Base-by-base conservation (phyloP, 2,888 invertebrate species). In the Acanthosepion esculentum region DNA sequence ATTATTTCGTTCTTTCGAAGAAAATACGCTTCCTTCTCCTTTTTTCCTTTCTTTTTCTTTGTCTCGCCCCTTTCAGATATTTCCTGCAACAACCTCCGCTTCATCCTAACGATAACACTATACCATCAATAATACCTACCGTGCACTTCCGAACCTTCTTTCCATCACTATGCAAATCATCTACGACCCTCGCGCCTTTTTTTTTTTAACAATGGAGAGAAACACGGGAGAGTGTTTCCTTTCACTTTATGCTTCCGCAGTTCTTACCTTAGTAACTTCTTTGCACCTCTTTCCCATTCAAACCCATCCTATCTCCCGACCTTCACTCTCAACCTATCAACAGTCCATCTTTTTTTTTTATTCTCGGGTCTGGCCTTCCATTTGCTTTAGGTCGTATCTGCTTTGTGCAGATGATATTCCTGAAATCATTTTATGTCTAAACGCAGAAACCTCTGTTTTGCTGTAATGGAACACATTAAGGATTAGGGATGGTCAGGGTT, bases 401-500 rank as follows among this genome's bases (percentile, higher is more conserved):
- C n/a, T 78, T 78, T 78, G 78, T 33, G 78, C 78, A 12, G 33
- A n/a, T 78, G 78, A 78, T 78, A 78, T 78, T 78, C 78, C 78
- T 78, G 33, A 78, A 78, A 33, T n/a, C 78, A 78, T 78, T 78
- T 78, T 78, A 78, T 78, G 78, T 78, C 78, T 78, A 78, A 78
- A 33, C 78, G 78, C 78, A 78, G 78, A n/a, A 78, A 33, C 78
- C 78, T 78, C 78, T 78, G 78, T 78, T 78, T 78, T 15, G 78
- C 15, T 78, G 78, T 78, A 78, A 78, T 78, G 78, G n/a, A 78
- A 78, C 78, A 18, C 78, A 4, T n/a, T 4, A 78, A 78, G n/a
- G 78, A 78, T 78, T 78, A 78, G n/a, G 78, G n/a, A 78, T 78
- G 78, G 78, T 78, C n/a, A 78, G 78, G 78, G n/a, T n/a, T 78